A percentile compares a stretch with the other conserved stretches of the same genome.
phyloP scores from a whole-genome alignment of 2,888 invertebrate species.

The Melanophora roralis region DNA sequence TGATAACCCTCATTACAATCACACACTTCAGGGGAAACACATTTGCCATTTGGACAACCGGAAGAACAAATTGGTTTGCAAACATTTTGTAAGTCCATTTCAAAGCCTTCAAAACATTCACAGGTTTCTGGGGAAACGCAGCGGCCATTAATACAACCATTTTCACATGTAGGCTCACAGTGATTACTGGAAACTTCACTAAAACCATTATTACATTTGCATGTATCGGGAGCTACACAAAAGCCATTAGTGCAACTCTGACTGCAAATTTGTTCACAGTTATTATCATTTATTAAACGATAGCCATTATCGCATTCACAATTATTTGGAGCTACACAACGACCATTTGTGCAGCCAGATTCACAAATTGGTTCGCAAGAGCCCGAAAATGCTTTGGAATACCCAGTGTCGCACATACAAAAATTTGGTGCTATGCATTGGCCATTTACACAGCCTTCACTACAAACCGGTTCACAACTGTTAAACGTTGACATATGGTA shows the following conservation, averaged over 20 bases:
- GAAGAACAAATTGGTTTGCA: constrained; percentile 67
- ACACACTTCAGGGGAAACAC: constrained; percentile 71
- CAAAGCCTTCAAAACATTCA: constrained; percentile 65
- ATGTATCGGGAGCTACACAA: constrained; percentile 82
- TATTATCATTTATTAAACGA: neutral
- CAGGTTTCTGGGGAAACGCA: constrained; percentile 71
- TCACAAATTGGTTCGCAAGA: constrained; percentile 65
- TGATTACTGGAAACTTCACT: constrained; percentile 17
- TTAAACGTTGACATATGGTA: constrained; percentile 44
- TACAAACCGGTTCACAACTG: constrained; percentile 65
- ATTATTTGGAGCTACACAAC: constrained; percentile 82
- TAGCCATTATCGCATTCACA: constrained; percentile 83
- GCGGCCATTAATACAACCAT: constrained; percentile 70
- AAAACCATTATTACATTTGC: constrained; percentile 74
- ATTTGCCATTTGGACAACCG: constrained; percentile 69
- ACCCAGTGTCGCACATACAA: constrained; percentile 83
- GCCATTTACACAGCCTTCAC: constrained; percentile 77
- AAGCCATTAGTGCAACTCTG: constrained; percentile 82
- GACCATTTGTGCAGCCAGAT: constrained; percentile 78
- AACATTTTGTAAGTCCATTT: neutral
- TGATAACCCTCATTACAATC: constrained; percentile 62
- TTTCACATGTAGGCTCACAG: constrained; percentile 64
- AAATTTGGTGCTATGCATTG: constrained; percentile 83
- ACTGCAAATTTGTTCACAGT: constrained; percentile 66
- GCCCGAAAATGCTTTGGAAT: constrained; percentile 67